Conservation (phyloP, 1,140 invertebrate species). For the Ptiloglossa arizonensis region DNA sequence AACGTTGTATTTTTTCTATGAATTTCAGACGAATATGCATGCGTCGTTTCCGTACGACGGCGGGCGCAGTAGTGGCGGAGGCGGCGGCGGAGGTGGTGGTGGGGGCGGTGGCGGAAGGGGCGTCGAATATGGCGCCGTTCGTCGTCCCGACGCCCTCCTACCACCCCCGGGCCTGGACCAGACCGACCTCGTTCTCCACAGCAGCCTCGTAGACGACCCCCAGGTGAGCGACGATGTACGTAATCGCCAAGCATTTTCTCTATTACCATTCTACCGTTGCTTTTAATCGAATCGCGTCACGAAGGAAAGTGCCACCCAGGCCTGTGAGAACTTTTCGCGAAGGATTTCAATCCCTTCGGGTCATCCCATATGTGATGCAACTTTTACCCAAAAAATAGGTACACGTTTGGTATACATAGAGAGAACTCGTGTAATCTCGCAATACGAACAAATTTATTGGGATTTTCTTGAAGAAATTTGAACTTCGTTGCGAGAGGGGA, state of each 20-base stretch:
- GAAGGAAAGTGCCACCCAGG: constrained; percentile 5
- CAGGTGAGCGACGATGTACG: constrained; percentile 82
- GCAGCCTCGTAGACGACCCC: constrained; percentile 82
- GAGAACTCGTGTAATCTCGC: no score
- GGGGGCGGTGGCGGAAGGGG: constrained; percentile 79
- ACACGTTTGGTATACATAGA: no score
- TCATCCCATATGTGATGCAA: not conserved
- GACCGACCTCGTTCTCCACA: constrained; percentile 80
- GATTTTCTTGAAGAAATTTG: no score
- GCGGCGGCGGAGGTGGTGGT: constrained; percentile 78
- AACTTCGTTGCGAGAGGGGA: no score
- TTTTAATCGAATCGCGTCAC: not conserved
- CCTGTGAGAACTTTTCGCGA: not conserved
- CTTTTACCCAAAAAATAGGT: no score
- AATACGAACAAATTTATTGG: no score
- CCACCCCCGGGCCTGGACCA: constrained; percentile 82
- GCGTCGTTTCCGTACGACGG: constrained; percentile 83
- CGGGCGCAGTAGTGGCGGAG: constrained; percentile 77
- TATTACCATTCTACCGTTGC: constrained; percentile 52
- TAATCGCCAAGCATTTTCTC: constrained; percentile 75
- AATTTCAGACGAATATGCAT: constrained; percentile 84
- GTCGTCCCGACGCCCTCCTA: constrained; percentile 84
- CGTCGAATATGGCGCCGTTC: constrained; percentile 81
- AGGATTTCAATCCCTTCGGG: not conserved
- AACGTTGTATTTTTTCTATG: constrained; percentile 30